A percentile compares a stretch with the other conserved stretches of the same genome.
Conservation (phyloP, 92 coral and sea anemone species). For the Desmophyllum pertusum region DNA sequence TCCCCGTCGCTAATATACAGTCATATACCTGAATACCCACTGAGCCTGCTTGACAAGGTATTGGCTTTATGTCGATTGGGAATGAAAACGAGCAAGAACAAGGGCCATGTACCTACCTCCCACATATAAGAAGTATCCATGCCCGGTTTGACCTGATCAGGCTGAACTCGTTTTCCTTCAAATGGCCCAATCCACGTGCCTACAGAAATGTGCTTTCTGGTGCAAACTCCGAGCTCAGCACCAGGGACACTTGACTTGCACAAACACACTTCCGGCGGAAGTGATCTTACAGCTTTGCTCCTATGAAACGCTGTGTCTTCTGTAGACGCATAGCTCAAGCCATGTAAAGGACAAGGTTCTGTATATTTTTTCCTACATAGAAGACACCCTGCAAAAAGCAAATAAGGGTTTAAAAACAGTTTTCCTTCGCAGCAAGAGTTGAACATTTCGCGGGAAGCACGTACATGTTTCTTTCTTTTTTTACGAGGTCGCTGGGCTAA, state of each 20-base stretch:
- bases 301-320: constrained; percentile 22
- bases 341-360: constrained; percentile 44
- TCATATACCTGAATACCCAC: too few species aligned
- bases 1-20: too few species aligned
- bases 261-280: constrained; percentile 84
- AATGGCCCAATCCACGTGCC: constrained; percentile 96
- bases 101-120: constrained; percentile 82
- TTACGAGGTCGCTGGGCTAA: not conserved
- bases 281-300: constrained; percentile 69
- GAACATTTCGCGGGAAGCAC: not conserved
- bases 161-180: constrained; percentile 76
- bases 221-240: constrained; percentile 77
- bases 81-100: too few species aligned
- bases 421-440: not conserved
- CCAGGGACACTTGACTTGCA: constrained; percentile 92
- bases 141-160: constrained; percentile 52
- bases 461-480: too few species aligned
- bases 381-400: constrained; percentile 23
- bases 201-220: constrained; percentile 69
- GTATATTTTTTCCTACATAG: constrained; percentile 36
- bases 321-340: constrained; percentile 23
- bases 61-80: too few species aligned
- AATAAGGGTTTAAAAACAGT: not conserved
- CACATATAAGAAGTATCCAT: constrained; percentile 81
- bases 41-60: too few species aligned